Evolutionary conservation across 2,113 vertebrate species (phyloP).

Genomic region (Neodon shergylaensis): DNA sequence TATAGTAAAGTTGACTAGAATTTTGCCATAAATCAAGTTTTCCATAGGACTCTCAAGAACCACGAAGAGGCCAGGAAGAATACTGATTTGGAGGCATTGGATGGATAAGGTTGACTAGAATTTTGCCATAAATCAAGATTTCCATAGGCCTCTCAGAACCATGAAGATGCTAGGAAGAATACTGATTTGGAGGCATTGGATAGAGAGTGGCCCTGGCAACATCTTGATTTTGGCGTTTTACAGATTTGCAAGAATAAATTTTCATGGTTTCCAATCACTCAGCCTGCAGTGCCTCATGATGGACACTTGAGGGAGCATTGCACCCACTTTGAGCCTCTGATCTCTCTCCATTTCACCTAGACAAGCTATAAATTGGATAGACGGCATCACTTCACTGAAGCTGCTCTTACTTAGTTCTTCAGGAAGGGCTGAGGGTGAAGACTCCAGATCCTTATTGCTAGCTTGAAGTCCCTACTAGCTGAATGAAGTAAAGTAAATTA

Average conservation of each 20-base stretch:
- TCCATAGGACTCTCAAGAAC: not conserved
- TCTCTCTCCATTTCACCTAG: not conserved
- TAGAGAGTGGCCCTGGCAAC: not conserved
- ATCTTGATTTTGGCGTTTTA: not conserved
- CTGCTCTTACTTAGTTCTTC: not conserved
- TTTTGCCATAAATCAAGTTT: not conserved
- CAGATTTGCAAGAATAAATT: not conserved
- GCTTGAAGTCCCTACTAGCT: not conserved
- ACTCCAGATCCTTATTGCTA: not conserved
- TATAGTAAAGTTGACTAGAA: not conserved
- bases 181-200: not conserved
- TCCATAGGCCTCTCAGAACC: not conserved
- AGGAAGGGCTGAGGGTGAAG: not conserved
- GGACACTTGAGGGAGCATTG: not conserved
- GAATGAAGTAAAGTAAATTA: not conserved
- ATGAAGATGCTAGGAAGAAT: not conserved
- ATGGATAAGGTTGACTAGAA: not conserved
- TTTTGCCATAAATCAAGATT: not conserved
- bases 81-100: not conserved
- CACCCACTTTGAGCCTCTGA: not conserved
- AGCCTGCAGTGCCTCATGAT: not conserved
- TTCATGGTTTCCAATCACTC: not conserved
- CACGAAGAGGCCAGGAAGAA: not conserved
- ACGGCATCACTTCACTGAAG: not conserved
- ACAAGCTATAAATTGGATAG: not conserved